Conservation (phyloP, 1,140 invertebrate genomes). For the Calephelis nemesis region DNA sequence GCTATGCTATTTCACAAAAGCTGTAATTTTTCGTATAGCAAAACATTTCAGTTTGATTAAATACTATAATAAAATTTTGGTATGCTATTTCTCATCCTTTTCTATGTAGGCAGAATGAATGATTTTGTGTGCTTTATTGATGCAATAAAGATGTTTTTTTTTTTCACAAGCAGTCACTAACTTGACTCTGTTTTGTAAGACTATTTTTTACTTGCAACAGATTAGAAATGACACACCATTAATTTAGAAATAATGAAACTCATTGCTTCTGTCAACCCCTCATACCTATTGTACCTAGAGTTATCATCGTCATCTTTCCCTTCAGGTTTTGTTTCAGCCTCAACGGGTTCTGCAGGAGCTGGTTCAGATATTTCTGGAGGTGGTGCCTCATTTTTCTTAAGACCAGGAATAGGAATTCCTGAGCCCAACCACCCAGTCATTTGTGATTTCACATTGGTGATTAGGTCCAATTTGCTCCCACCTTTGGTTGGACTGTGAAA, state of each 20-base stretch:
- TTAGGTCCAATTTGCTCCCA: conserved; percentile 86
- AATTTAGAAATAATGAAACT: conserved; percentile 52
- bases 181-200: neutral
- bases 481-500: conserved; percentile 83
- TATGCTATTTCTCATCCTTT: conserved; percentile 35
- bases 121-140: neutral
- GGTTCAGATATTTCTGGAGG: conserved; percentile 70
- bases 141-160: neutral
- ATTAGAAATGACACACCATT: conserved; percentile 37
- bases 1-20: conserved; percentile 15
- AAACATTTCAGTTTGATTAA: neutral
- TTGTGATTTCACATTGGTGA: conserved; percentile 90
- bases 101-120: conserved; percentile 5
- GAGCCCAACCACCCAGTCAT: conserved; percentile 89
- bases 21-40: neutral
- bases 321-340: conserved; percentile 74
- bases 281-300: conserved; percentile 87
- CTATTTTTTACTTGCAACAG: neutral
- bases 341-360: conserved; percentile 70
- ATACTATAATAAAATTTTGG: conserved; percentile 21
- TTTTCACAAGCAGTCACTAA: neutral
- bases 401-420: conserved; percentile 84
- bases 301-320: conserved; percentile 90
- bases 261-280: conserved; percentile 76
- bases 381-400: conserved; percentile 80